Conservation (phyloP, 2,888 invertebrate species). For the Apotomis betuletana region DNA sequence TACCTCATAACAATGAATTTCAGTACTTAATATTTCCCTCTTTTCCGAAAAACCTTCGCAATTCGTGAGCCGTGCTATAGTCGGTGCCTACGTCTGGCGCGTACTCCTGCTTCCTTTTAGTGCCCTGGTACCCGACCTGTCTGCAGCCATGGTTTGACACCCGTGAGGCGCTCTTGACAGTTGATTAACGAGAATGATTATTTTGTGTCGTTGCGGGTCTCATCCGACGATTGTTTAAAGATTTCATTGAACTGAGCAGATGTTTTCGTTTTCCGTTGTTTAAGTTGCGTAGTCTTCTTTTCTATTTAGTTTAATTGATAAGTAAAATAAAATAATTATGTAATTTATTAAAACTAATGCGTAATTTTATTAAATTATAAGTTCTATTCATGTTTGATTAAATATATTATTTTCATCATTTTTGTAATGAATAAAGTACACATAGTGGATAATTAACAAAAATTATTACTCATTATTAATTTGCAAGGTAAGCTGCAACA, state of each 20-base stretch:
- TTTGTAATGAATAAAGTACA: too few relatives aligned
- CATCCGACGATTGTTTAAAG: not conserved
- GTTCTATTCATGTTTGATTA: too few relatives aligned
- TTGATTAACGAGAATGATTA: constrained; percentile 52
- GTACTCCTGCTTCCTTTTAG: constrained; percentile 53
- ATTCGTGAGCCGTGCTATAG: constrained; percentile 42
- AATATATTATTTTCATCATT: too few relatives aligned
- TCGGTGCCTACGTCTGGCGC: constrained; percentile 32
- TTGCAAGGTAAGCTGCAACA: not conserved
- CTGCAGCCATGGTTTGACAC: constrained; percentile 77
- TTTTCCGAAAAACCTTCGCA: not conserved
- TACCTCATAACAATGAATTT: too few relatives aligned
- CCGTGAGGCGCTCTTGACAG: constrained; percentile 77
- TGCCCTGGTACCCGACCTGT: constrained; percentile 74
- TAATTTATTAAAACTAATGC: too few relatives aligned
- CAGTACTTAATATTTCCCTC: too few relatives aligned
- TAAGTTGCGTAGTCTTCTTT: too few relatives aligned
- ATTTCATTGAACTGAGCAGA: not conserved
- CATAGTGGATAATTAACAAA: too few relatives aligned
- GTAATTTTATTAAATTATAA: too few relatives aligned
- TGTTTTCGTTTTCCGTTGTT: not conserved
- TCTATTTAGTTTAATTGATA: too few relatives aligned
- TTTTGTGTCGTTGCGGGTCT: constrained; percentile 4
- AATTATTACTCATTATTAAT: not conserved
- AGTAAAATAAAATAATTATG: too few relatives aligned